A percentile compares a stretch with the other conserved stretches of the same genome.
phyloP scores from a whole-genome alignment of 2,113 vertebrate species.

The Ceyx melanurus region DNA sequence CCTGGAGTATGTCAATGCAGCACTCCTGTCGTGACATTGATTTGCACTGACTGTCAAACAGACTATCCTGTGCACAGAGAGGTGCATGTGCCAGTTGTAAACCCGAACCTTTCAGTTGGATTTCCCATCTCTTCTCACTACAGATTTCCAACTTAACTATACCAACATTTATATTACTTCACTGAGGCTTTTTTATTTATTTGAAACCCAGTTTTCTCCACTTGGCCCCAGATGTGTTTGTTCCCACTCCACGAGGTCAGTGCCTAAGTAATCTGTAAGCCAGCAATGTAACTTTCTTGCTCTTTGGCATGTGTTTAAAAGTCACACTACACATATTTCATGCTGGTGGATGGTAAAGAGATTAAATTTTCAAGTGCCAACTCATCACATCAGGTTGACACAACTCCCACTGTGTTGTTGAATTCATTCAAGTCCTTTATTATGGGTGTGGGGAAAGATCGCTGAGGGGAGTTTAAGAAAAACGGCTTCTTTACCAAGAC shows the following conservation, averaged over 20 bases:
- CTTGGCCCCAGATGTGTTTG: conserved; percentile 41
- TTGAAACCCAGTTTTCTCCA: neutral
- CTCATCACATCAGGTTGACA: conserved; percentile 61
- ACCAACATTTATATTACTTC: conserved; percentile 4
- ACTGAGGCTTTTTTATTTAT: neutral
- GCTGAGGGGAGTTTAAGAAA: conserved; percentile 39
- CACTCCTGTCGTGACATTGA: rapidly evolving
- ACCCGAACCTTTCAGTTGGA: neutral
- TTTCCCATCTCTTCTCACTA: conserved; percentile 10
- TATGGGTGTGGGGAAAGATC: conserved; percentile 13
- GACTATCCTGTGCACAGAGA: neutral
- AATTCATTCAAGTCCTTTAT: conserved; percentile 61
- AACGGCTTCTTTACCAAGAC: conserved; percentile 58
- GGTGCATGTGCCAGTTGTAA: neutral
- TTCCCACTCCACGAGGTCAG: conserved; percentile 67
- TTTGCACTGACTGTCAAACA: neutral
- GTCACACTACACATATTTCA: conserved; percentile 60
- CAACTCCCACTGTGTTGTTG: conserved; percentile 41
- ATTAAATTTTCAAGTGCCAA: conserved; percentile 68
- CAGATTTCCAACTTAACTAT: conserved; percentile 14
- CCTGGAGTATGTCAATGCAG: neutral
- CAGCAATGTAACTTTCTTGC: conserved; percentile 53
- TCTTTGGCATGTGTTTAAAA: conserved; percentile 57
- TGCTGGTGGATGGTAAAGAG: conserved; percentile 63
- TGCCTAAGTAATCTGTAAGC: conserved; percentile 59